Evolutionary conservation across 2,888 invertebrate species (phyloP).

Genomic region (Gandaritis pyraliata): DNA sequence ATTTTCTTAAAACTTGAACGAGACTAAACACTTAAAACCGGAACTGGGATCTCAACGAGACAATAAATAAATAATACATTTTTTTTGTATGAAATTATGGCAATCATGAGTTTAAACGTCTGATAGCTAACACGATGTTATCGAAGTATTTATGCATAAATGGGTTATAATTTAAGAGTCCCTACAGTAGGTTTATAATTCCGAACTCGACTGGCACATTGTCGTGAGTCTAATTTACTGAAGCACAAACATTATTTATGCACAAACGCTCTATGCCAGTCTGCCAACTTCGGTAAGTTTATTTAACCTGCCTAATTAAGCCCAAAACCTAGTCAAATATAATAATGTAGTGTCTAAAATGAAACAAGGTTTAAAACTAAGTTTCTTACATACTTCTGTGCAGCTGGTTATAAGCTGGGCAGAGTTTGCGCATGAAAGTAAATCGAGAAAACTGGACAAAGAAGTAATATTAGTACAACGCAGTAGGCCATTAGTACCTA

Average conservation of each 20-base stretch:
- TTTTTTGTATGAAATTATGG: too few relatives aligned
- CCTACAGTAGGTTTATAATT: constrained; percentile 32
- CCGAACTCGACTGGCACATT: constrained; percentile 15
- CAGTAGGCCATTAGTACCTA: too few relatives aligned
- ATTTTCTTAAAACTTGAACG: too few relatives aligned
- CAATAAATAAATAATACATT: too few relatives aligned
- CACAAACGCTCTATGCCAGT: constrained; percentile 29
- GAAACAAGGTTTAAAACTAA: background rate
- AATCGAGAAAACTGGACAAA: too few relatives aligned
- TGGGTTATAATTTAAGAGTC: constrained; percentile 21
- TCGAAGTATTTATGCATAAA: background rate
- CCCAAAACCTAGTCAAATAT: background rate
- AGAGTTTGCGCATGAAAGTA: too few relatives aligned
- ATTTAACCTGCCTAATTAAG: background rate
- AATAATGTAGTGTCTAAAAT: background rate
- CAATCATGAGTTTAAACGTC: too few relatives aligned
- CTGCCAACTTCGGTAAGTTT: constrained; percentile 11
- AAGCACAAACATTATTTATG: constrained; percentile 33
- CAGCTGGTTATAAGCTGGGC: too few relatives aligned
- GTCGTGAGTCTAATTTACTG: constrained; percentile 18
- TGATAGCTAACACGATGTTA: background rate
- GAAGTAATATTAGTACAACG: too few relatives aligned
- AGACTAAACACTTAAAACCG: too few relatives aligned
- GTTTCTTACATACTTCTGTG: too few relatives aligned
- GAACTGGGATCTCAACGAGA: too few relatives aligned